Conservation (phyloP, 2,113 vertebrate genomes). For the Mungos mungo region DNA sequence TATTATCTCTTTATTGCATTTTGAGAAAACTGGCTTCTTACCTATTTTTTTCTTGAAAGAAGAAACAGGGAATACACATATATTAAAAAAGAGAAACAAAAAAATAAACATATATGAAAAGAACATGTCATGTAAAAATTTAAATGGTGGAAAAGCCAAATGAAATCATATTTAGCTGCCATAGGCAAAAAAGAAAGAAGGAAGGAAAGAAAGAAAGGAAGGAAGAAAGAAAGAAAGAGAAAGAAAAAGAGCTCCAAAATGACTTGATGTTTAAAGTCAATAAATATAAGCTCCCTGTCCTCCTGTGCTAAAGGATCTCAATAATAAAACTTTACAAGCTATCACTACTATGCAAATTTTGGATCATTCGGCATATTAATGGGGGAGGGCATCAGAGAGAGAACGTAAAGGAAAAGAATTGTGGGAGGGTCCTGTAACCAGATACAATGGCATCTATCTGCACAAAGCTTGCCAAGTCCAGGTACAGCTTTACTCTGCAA, state of each 20-base stretch:
- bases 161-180: background rate
- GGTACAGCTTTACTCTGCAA: constrained; percentile 73
- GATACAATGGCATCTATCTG: fast-evolving
- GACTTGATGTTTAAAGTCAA: background rate
- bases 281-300: background rate
- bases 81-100: background rate
- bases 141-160: background rate
- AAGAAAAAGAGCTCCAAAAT: background rate
- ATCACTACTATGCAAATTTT: background rate
- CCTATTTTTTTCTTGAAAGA: background rate
- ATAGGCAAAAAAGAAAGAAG: background rate
- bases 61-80: background rate
- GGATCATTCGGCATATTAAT: background rate
- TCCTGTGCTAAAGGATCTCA: background rate
- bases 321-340: background rate
- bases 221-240: background rate
- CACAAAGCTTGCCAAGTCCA: background rate
- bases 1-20: background rate
- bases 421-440: background rate
- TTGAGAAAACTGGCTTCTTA: background rate
- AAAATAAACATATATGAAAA: background rate
- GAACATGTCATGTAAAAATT: background rate
- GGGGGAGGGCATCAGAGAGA: background rate
- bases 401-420: background rate
- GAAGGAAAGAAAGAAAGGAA: background rate